These are phyloP conservation scores for Chauna torquata DNA, from an alignment of 2,113 vertebrate genomes.

Conservation along the genomic window DNA sequence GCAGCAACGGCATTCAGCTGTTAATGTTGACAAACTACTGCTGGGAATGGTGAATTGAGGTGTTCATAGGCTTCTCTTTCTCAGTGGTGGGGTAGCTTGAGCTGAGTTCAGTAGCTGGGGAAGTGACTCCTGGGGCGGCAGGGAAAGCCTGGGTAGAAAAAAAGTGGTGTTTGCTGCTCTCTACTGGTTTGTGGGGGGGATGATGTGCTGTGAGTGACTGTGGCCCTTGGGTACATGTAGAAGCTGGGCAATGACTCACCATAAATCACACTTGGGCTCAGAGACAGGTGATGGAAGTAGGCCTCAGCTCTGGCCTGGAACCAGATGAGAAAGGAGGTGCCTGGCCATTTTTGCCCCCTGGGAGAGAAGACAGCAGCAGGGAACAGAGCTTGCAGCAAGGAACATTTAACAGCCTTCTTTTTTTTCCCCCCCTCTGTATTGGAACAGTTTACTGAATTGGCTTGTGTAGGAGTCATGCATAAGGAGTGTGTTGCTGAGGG, in stretches of 20 bases:
- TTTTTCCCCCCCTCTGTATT: background rate
- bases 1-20: background rate
- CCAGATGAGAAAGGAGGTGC: background rate
- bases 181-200: background rate
- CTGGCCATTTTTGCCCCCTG: background rate
- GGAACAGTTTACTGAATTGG: background rate
- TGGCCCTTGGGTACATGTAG: background rate
- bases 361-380: background rate
- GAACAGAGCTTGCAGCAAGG: background rate
- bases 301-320: background rate
- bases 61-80: background rate
- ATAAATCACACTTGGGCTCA: background rate
- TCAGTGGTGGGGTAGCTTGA: background rate
- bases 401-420: background rate
- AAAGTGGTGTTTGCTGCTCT: conserved; percentile 55
- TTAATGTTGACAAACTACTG: background rate
- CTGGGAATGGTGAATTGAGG: background rate
- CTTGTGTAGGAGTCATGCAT: background rate
- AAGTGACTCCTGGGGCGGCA: background rate
- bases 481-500: background rate
- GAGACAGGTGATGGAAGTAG: background rate
- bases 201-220: background rate
- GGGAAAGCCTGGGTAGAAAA: background rate
- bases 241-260: background rate
- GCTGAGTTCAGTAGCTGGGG: background rate